Evolutionary conservation across 2,888 invertebrate genomes (phyloP).

Genomic region (Macaria liturata): DNA sequence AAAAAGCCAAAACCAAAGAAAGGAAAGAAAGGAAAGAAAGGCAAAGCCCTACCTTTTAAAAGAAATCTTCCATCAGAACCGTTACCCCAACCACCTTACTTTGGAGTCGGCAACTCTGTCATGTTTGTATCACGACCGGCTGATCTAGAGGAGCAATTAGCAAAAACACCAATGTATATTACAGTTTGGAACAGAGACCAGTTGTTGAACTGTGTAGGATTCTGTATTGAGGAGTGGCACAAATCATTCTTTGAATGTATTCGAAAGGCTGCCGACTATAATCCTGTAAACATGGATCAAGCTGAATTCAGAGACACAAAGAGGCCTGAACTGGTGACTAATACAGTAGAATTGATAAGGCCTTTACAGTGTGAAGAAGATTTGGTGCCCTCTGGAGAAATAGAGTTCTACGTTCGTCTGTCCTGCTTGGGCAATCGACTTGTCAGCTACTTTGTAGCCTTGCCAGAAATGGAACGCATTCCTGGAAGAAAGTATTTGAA

Average conservation of each 20-base stretch:
- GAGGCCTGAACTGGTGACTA: slow-evolving; percentile 66
- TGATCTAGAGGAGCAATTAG: slow-evolving; percentile 63
- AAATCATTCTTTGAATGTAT: slow-evolving; percentile 66
- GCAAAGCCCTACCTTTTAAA: slow-evolving; percentile 49
- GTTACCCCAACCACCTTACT: slow-evolving; percentile 72
- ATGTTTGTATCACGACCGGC: slow-evolving; percentile 73
- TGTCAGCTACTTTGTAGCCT: slow-evolving; percentile 63
- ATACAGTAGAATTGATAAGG: slow-evolving; percentile 63
- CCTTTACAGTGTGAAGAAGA: slow-evolving; percentile 73
- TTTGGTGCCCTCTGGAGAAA: slow-evolving; percentile 70
- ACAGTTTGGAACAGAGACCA: slow-evolving; percentile 77
- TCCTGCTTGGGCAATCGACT: slow-evolving; percentile 70
- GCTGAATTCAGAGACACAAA: slow-evolving; percentile 66
- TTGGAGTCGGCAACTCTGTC: slow-evolving; percentile 73
- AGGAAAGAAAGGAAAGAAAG: slow-evolving; percentile 43
- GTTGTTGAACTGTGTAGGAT: slow-evolving; percentile 68
- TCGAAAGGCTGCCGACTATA: slow-evolving; percentile 57
- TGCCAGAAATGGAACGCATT: slow-evolving; percentile 76
- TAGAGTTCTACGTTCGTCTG: slow-evolving; percentile 66
- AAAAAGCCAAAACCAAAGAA: slow-evolving; percentile 11
- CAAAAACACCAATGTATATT: slow-evolving; percentile 67
- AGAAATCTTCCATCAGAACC: slow-evolving; percentile 70
- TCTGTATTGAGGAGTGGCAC: slow-evolving; percentile 68
- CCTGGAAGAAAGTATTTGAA: slow-evolving; percentile 71
- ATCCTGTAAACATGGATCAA: slow-evolving; percentile 69